Evolutionary conservation across 2,888 invertebrate species (phyloP).

Genomic region (Idaea straminata): DNA sequence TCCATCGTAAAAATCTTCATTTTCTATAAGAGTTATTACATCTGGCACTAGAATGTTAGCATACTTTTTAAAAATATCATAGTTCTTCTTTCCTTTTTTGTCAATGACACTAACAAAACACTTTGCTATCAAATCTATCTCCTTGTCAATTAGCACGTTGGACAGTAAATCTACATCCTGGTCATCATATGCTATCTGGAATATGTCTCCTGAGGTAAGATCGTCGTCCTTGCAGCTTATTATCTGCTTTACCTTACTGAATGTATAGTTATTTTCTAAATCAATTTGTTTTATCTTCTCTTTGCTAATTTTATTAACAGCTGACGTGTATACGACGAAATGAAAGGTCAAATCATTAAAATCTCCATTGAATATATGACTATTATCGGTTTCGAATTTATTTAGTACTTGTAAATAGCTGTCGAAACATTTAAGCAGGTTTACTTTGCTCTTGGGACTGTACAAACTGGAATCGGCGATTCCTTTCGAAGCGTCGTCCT

Average conservation of each 20-base stretch:
- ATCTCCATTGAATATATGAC: background rate
- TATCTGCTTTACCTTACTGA: background rate
- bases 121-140: background rate
- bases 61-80: background rate
- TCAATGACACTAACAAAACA: background rate
- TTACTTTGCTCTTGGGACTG: background rate
- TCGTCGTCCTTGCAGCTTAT: background rate
- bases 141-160: background rate
- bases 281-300: background rate
- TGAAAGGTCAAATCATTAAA: background rate
- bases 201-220: background rate
- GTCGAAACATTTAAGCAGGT: background rate
- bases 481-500: background rate
- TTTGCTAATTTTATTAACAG: background rate
- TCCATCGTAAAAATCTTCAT: background rate
- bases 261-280: background rate
- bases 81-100: background rate
- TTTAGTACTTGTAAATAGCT: background rate
- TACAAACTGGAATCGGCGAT: background rate
- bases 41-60: background rate
- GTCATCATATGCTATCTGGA: background rate
- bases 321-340: background rate
- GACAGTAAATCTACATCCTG: background rate
- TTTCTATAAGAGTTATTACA: background rate
- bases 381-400: background rate